These are phyloP conservation scores for Stenodema calcarata DNA, from an alignment of 2,888 invertebrate genomes.

Conservation along the genomic window DNA sequence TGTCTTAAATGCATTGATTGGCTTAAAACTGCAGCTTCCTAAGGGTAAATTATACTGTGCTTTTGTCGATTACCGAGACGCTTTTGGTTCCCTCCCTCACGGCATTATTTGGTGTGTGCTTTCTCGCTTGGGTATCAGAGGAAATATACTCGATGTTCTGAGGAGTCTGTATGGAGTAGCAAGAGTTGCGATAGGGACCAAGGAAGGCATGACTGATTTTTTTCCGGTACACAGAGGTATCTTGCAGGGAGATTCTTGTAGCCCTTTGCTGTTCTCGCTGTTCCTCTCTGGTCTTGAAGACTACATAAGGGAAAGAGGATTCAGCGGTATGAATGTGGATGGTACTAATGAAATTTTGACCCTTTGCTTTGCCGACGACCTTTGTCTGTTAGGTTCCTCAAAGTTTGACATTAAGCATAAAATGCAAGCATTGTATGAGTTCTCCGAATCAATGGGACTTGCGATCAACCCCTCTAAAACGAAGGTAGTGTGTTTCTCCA, in stretches of 20 bases:
- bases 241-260: neutral
- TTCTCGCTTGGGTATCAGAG: neutral
- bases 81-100: neutral
- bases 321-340: neutral
- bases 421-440: neutral
- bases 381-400: neutral
- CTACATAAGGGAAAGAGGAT: neutral
- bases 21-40: neutral
- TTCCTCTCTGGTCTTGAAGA: neutral
- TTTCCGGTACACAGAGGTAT: neutral
- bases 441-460: neutral
- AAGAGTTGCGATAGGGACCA: no score
- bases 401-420: neutral
- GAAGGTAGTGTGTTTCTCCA: neutral
- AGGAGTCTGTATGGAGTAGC: neutral
- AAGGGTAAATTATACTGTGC: no score
- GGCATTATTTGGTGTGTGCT: neutral
- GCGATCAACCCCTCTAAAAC: neutral
- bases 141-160: neutral
- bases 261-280: neutral
- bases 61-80: neutral
- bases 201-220: no score
- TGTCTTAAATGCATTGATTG: neutral
- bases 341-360: neutral
- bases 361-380: neutral